Percentiles rank a stretch among this genome's conserved stretches.
These are phyloP conservation scores for Microcebus lehilahytsara DNA, from an alignment of 2,113 vertebrate genomes.

Conservation along the genomic window DNA sequence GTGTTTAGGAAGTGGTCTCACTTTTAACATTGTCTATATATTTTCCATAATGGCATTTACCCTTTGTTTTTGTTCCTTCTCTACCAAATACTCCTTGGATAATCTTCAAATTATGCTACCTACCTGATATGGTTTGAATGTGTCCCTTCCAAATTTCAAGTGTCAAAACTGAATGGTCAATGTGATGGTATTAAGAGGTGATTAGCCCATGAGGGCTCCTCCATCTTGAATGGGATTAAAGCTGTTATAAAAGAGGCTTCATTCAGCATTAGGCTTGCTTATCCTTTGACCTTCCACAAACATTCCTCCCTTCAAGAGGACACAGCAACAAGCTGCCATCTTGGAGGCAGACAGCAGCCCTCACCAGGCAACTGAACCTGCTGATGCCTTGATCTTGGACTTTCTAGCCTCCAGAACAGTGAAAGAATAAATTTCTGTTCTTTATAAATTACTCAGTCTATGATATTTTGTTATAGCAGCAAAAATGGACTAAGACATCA, in stretches of 20 bases:
- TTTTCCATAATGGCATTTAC: neutral
- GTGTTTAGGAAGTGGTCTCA: neutral
- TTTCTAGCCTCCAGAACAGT: neutral
- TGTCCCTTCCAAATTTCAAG: neutral
- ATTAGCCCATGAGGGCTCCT: neutral
- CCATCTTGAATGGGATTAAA: neutral
- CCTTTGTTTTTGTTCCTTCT: neutral
- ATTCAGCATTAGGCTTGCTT: neutral
- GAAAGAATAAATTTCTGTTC: neutral
- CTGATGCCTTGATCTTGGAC: neutral
- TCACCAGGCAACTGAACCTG: neutral
- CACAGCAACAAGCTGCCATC: accelerated
- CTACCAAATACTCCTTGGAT: neutral
- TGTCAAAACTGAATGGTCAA: neutral
- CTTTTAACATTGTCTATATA: neutral
- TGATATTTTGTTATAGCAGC: neutral
- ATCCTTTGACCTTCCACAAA: neutral
- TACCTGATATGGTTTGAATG: neutral
- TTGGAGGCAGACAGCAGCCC: neutral
- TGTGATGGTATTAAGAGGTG: neutral
- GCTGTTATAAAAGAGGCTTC: neutral
- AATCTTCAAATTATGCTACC: neutral
- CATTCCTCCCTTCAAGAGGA: neutral
- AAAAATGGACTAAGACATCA: neutral
- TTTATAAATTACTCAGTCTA: neutral